A percentile compares a stretch with the other conserved stretches of the same genome.
These are phyloP conservation scores for Halcyon malimbica DNA, from an alignment of 2,113 vertebrate species.

Conservation along the genomic window DNA sequence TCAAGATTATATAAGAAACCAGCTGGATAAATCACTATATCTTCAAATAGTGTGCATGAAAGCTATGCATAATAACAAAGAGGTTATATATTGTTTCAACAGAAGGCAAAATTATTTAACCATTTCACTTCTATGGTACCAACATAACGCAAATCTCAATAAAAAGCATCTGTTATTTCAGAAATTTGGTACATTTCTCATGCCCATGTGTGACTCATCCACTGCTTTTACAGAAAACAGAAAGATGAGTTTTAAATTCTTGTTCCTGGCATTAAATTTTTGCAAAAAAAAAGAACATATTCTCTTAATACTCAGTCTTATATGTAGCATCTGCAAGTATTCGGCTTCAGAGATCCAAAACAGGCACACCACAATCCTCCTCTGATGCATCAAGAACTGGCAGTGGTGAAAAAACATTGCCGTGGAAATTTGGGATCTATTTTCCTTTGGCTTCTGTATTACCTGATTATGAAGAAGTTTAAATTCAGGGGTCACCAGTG, in stretches of 20 bases:
- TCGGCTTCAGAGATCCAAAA: background rate
- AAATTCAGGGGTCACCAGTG: background rate
- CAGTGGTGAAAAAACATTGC: background rate
- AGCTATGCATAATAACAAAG: slow-evolving; percentile 25
- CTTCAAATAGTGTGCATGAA: slow-evolving; percentile 29
- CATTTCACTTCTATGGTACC: background rate
- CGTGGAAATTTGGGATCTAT: background rate
- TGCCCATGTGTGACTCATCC: background rate
- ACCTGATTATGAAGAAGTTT: background rate
- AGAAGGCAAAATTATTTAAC: slow-evolving; percentile 44
- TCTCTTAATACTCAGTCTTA: background rate
- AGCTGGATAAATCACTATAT: slow-evolving; percentile 54
- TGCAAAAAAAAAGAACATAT: background rate
- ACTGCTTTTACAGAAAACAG: background rate
- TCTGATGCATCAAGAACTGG: background rate
- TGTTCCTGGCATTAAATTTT: background rate
- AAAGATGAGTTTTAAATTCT: background rate
- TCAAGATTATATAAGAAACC: slow-evolving; percentile 53
- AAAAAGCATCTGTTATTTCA: background rate
- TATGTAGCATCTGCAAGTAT: background rate
- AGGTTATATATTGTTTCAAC: slow-evolving; percentile 38
- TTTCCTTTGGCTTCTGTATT: background rate
- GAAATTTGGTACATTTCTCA: background rate
- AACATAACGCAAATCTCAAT: background rate
- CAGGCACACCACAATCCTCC: background rate